Conservation (phyloP, 1,140 invertebrate genomes). For the Scaptomyza hsui region DNA sequence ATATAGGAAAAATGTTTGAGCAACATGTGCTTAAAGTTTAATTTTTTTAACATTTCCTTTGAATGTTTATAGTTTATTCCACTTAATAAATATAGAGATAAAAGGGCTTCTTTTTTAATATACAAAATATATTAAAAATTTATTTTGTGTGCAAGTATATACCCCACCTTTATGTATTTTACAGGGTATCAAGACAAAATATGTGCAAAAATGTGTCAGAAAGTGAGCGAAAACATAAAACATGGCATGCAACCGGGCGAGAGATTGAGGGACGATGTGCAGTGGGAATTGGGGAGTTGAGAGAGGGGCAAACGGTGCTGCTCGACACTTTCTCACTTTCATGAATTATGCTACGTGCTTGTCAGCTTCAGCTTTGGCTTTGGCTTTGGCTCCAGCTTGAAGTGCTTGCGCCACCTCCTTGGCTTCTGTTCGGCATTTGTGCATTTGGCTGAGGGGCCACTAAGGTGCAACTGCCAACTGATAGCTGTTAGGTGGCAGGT, state of each 20-base stretch:
- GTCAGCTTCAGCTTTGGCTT: slow-evolving; percentile 39
- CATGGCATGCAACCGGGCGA: slow-evolving; percentile 31
- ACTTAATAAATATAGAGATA: too few species aligned
- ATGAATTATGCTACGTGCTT: slow-evolving; percentile 73
- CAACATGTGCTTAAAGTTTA: too few species aligned
- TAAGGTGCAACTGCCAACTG: slow-evolving; percentile 34
- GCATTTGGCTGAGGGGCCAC: slow-evolving; percentile 46
- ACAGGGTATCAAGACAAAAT: slow-evolving; percentile 45
- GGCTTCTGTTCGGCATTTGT: slow-evolving; percentile 20
- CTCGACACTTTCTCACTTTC: slow-evolving; percentile 48
- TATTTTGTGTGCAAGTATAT: too few species aligned
- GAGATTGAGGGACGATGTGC: background rate
- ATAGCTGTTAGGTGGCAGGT: slow-evolving; percentile 9
- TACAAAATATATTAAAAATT: too few species aligned
- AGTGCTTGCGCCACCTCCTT: slow-evolving; percentile 23
- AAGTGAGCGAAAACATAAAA: slow-evolving; percentile 74
- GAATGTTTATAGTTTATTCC: too few species aligned
- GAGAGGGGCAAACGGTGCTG: slow-evolving; percentile 29
- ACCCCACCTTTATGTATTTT: background rate
- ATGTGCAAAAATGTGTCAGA: slow-evolving; percentile 75
- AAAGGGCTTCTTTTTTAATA: too few species aligned
- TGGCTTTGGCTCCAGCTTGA: slow-evolving; percentile 19
- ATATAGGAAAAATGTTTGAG: too few species aligned
- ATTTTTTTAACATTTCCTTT: too few species aligned
- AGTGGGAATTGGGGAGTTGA: slow-evolving; percentile 1